Base-by-base conservation (phyloP, 2,113 vertebrate genomes). In the Silurus meridionalis region DNA sequence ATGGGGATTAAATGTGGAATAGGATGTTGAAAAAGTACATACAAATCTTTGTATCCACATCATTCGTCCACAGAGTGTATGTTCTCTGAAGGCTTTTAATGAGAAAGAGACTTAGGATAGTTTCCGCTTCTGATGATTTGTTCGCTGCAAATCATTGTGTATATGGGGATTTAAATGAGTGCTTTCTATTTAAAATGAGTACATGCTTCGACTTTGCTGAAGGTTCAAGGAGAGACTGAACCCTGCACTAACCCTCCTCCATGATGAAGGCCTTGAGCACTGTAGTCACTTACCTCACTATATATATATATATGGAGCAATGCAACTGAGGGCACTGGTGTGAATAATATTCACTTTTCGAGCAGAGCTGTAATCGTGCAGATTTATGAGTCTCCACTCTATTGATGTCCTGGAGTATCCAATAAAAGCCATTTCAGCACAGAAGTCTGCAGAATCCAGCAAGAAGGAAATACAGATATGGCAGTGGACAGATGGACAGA, bases 331-430 rank as follows among this genome's bases (percentile, higher is more conserved):
- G 88, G 90, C 89, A 90, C 83, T 91, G 87, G 86, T 92, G 91
- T 91, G 90, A 91, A 91, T 83, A 66, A 89, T 90, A 91, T 92
- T 90, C 86, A 81, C 84, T 91, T 91, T 80, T 82, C 91, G 89
- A 89, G 91, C 90, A 88, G 91, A 89, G 92, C 90, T 88, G 93
- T 93, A 94, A 94, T 93, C n/a, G 79, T 82, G 78, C 69, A 89
- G 88, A 93, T 95, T 94, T 94, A 94, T 91, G 92, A 92, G 90
- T 91, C 89, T 86, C 92, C 91, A 90, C 89, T 90, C 61, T 85
- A 69, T 6, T 89, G 67, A 92, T 91, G 91, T 93, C 92, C 92
- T 92, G 92, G 90, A 92, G 90, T 93, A 87, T 88, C 90, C 91
- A 90, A 94, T 94, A 93, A 94, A 95, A 94, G 89, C 52, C 64